Evolutionary conservation across 1,140 invertebrate genomes (phyloP).

Genomic region (Eurosta solidaginis): DNA sequence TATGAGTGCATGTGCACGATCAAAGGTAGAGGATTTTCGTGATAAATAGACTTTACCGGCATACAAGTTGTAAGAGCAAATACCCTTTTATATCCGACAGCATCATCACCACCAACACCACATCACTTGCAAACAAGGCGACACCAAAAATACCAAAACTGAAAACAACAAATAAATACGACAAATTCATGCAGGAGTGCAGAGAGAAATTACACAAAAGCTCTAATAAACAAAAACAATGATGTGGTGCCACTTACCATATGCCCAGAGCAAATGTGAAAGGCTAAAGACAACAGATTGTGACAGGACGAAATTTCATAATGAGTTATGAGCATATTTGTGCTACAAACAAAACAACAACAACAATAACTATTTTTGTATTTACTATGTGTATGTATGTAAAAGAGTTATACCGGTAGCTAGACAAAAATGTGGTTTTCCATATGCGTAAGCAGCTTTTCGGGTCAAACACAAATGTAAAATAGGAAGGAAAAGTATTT

Average conservation of each 20-base stretch:
- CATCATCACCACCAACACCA: not conserved
- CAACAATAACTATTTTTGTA: too few species aligned
- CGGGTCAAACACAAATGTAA: constrained; percentile 17
- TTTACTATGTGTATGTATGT: too few species aligned
- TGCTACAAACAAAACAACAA: too few species aligned
- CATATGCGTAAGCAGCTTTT: not conserved
- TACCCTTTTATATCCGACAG: not conserved
- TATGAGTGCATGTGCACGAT: not conserved
- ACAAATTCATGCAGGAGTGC: not conserved
- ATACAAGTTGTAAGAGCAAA: not conserved
- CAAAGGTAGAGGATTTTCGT: not conserved
- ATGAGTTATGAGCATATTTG: constrained; percentile 30
- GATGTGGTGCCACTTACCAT: not conserved
- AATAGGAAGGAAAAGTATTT: not conserved
- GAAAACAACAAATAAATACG: not conserved
- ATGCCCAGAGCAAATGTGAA: not conserved
- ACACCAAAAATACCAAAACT: not conserved
- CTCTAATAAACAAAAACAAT: not conserved
- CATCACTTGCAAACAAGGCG: not conserved
- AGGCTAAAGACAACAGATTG: constrained; percentile 21
- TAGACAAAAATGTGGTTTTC: not conserved
- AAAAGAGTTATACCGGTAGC: not conserved
- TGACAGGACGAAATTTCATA: constrained; percentile 20
- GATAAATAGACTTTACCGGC: not conserved
- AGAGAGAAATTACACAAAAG: not conserved